phyloP scores from a whole-genome alignment of 2,113 vertebrate species.

The Macroglossus sobrinus region DNA sequence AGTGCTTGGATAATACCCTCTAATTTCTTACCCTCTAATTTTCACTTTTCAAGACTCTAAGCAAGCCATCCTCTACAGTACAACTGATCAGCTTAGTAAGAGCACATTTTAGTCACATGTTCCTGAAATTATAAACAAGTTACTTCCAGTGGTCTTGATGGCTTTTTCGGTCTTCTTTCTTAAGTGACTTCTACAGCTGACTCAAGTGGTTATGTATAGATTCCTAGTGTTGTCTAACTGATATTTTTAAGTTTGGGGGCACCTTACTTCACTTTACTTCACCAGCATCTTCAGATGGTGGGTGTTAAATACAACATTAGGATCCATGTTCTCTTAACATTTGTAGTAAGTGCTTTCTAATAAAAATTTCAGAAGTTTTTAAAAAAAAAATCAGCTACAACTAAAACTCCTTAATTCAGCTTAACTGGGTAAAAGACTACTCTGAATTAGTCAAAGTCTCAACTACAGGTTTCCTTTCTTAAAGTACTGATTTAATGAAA shows the following conservation, averaged over 20 bases:
- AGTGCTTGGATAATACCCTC: not conserved
- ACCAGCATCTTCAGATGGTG: not conserved
- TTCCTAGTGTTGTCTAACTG: not conserved
- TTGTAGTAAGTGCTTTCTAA: not conserved
- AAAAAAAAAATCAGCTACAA: not conserved
- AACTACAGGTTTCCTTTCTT: conserved; percentile 32
- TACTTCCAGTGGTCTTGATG: not conserved
- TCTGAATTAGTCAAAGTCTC: conserved; percentile 34
- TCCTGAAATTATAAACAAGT: not conserved
- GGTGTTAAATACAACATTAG: not conserved
- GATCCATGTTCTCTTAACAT: not conserved
- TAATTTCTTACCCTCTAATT: not conserved
- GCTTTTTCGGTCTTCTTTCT: not conserved
- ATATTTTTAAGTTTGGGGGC: not conserved
- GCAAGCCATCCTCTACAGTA: not conserved
- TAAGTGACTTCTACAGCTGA: not conserved
- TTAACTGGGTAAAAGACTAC: not conserved
- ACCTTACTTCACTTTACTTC: not conserved
- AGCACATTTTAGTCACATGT: not conserved
- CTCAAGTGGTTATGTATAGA: not conserved
- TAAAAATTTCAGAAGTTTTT: not conserved
- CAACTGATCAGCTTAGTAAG: not conserved
- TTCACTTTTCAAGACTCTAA: not conserved
- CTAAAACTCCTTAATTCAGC: conserved; percentile 8
- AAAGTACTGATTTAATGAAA: conserved; percentile 57